A percentile compares a stretch with the other conserved stretches of the same genome.
phyloP scores from a whole-genome alignment of 2,797 vertebrate genomes.

The Meda fulgida region DNA sequence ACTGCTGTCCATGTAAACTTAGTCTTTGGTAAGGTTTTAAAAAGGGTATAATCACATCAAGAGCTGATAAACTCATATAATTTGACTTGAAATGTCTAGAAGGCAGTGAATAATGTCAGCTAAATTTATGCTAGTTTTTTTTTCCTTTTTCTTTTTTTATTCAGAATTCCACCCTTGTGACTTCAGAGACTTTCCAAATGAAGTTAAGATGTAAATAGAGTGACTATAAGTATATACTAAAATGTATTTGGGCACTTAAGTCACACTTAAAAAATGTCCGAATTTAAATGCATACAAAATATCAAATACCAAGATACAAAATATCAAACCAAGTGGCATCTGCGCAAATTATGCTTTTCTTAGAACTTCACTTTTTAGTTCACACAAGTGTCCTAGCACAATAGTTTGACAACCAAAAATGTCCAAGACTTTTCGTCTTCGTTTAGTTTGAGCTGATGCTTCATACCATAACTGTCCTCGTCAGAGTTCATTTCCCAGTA shows the following conservation, averaged over 20 bases:
- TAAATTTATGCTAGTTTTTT: not conserved
- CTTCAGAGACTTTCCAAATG: conserved; percentile 13
- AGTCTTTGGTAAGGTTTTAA: not conserved
- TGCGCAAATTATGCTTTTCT: not conserved
- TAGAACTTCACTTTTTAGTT: not conserved
- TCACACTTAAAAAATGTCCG: not conserved
- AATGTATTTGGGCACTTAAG: not conserved
- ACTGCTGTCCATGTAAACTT: too few species aligned
- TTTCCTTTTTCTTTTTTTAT: not conserved
- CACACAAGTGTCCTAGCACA: not conserved
- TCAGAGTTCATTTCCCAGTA: too few species aligned
- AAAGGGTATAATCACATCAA: not conserved
- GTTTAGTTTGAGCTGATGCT: too few species aligned
- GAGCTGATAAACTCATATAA: not conserved
- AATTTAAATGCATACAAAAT: not conserved
- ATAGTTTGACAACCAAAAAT: not conserved
- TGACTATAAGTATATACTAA: not conserved
- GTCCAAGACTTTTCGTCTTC: not conserved
- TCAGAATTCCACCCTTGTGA: not conserved
- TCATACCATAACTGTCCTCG: too few species aligned
- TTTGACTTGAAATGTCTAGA: conserved; percentile 6
- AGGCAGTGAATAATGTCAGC: not conserved
- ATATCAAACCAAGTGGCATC: not conserved
- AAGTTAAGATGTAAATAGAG: conserved; percentile 14
- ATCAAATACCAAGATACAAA: not conserved